These are phyloP conservation scores for Volucella bombylans DNA, from an alignment of 2,888 invertebrate genomes.

Conservation along the genomic window DNA sequence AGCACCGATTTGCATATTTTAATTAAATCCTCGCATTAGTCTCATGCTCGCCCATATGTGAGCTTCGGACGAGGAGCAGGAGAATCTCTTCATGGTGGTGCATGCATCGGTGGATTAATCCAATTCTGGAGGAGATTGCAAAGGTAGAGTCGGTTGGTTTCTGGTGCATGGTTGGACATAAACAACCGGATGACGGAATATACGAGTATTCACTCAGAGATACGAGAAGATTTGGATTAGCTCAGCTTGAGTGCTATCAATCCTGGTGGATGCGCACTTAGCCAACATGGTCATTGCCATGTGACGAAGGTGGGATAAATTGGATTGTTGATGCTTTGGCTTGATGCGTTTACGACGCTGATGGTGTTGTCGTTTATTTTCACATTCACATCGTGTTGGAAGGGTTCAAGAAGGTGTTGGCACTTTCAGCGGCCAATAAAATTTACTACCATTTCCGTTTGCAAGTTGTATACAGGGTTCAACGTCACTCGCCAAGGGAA, in stretches of 20 bases:
- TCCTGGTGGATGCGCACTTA: slow-evolving; percentile 63
- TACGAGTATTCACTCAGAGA: slow-evolving; percentile 49
- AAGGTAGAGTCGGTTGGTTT: slow-evolving; percentile 45
- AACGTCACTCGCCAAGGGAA: no score
- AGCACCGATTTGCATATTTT: slow-evolving; percentile 82
- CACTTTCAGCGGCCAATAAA: slow-evolving; percentile 51
- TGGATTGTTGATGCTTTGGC: slow-evolving; percentile 8
- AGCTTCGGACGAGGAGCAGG: slow-evolving; percentile 24
- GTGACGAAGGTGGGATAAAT: not conserved
- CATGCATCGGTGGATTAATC: slow-evolving; percentile 67
- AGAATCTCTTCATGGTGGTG: slow-evolving; percentile 17
- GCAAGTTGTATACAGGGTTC: not conserved
- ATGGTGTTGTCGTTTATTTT: slow-evolving; percentile 44
- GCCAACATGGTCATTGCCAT: slow-evolving; percentile 55
- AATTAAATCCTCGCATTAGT: slow-evolving; percentile 82
- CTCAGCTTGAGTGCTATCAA: slow-evolving; percentile 63
- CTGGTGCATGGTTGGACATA: slow-evolving; percentile 56
- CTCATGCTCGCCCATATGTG: slow-evolving; percentile 72
- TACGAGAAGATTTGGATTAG: slow-evolving; percentile 69
- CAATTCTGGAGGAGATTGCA: slow-evolving; percentile 26
- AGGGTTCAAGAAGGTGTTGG: slow-evolving; percentile 38
- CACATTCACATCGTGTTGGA: slow-evolving; percentile 50
- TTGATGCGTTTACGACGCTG: slow-evolving; percentile 23
- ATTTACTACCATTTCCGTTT: slow-evolving; percentile 9
- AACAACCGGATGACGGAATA: slow-evolving; percentile 57